These are phyloP conservation scores for Protodeltote pygarga DNA, from an alignment of 2,888 invertebrate species.

Conservation along the genomic window DNA sequence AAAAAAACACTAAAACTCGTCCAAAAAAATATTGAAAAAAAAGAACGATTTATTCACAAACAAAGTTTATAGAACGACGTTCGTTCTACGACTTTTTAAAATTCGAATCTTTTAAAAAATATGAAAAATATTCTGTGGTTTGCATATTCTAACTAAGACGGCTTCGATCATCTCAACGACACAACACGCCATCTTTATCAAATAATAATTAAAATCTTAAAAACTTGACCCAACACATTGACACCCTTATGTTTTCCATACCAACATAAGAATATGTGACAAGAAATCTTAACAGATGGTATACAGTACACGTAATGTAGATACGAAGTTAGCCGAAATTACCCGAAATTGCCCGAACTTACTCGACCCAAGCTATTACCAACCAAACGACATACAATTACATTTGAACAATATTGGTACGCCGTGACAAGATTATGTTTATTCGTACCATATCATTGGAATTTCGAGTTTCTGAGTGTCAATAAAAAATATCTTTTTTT, in stretches of 20 bases:
- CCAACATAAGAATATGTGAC: slow-evolving; percentile 3
- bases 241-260: background rate
- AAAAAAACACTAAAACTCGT: too few species aligned
- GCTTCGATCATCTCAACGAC: too few species aligned
- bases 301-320: slow-evolving; percentile 32
- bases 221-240: too few species aligned
- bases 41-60: too few species aligned
- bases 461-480: slow-evolving; percentile 16
- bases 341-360: slow-evolving; percentile 15
- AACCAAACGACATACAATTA: slow-evolving; percentile 40
- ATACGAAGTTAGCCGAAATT: slow-evolving; percentile 4
- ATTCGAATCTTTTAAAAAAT: too few species aligned
- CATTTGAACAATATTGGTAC: slow-evolving; percentile 45
- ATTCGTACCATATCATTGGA: slow-evolving; percentile 35
- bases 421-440: slow-evolving; percentile 42
- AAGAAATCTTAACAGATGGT: slow-evolving; percentile 20
- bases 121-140: too few species aligned
- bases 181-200: too few species aligned
- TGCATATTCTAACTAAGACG: too few species aligned
- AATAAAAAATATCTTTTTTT: slow-evolving; percentile 34
- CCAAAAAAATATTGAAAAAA: too few species aligned
- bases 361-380: slow-evolving; percentile 30
- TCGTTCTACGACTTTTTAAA: too few species aligned
- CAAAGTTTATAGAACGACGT: too few species aligned
- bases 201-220: too few species aligned